A percentile compares a stretch with the other conserved stretches of the same genome.
Conservation (phyloP, 2,888 invertebrate genomes). For the Sceliomorpha sp. region DNA sequence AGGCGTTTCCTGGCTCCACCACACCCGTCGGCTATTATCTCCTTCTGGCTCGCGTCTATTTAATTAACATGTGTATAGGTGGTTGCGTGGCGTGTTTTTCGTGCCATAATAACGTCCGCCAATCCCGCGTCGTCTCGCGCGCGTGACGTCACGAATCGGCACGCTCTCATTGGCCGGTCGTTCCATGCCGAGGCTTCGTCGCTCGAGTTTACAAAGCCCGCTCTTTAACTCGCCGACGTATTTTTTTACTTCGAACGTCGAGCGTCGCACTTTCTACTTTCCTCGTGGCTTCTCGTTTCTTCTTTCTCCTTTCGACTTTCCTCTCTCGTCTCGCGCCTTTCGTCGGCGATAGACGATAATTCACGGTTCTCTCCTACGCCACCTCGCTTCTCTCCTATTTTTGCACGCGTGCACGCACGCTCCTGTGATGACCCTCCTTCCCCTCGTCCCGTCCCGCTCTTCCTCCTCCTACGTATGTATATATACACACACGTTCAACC, state of each 20-base stretch:
- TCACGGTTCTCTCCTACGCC: slow-evolving; percentile 15
- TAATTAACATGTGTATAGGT: slow-evolving; percentile 77
- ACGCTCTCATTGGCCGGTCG: slow-evolving; percentile 50
- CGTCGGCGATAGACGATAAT: neutral
- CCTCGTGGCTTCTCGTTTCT: slow-evolving; percentile 6
- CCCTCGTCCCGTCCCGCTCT: slow-evolving; percentile 45
- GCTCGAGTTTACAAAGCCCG: slow-evolving; percentile 35
- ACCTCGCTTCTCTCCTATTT: slow-evolving; percentile 49
- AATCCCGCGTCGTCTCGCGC: slow-evolving; percentile 69
- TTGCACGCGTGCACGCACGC: slow-evolving; percentile 49
- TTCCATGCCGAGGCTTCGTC: slow-evolving; percentile 35
- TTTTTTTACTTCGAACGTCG: slow-evolving; percentile 29
- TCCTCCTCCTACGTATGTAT: slow-evolving; percentile 14
- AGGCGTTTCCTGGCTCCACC: too few relatives aligned
- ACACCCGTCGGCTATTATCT: slow-evolving; percentile 66
- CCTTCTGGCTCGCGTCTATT: slow-evolving; percentile 67
- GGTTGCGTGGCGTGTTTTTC: slow-evolving; percentile 80
- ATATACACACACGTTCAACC: neutral
- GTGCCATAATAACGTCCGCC: slow-evolving; percentile 77
- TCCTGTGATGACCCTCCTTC: slow-evolving; percentile 54
- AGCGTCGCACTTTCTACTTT: too few relatives aligned
- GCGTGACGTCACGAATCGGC: slow-evolving; percentile 72
- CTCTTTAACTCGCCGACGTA: slow-evolving; percentile 32
- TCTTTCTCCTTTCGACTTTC: slow-evolving; percentile 7
- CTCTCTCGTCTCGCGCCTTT: too few relatives aligned